Conservation (phyloP, 2,888 invertebrate genomes). For the Sinohyriopsis cumingii region DNA sequence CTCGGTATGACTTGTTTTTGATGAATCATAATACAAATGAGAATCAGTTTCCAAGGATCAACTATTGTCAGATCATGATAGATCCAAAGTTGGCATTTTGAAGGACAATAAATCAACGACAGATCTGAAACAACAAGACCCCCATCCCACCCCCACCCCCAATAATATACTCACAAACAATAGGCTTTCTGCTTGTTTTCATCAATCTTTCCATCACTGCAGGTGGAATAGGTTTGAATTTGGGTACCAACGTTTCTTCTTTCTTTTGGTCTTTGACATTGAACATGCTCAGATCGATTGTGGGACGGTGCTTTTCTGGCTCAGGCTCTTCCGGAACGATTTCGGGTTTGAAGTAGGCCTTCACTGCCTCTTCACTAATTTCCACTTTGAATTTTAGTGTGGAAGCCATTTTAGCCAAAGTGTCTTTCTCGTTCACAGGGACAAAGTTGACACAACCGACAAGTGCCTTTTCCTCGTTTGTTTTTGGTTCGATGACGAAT, state of each 20-base stretch:
- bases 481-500: constrained; percentile 63
- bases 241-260: constrained; percentile 38
- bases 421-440: constrained; percentile 42
- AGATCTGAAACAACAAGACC: neutral
- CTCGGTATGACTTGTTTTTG: too few species aligned
- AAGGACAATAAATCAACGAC: neutral
- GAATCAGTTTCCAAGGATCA: too few species aligned
- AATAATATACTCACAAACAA: constrained; percentile 37
- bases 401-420: constrained; percentile 35
- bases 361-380: constrained; percentile 53
- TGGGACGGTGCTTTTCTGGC: constrained; percentile 49
- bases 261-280: constrained; percentile 41
- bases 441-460: constrained; percentile 49
- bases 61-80: neutral
- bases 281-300: constrained; percentile 39
- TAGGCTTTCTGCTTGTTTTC: constrained; percentile 44
- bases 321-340: constrained; percentile 53
- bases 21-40: too few species aligned
- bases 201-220: constrained; percentile 49
- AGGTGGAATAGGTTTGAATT: constrained; percentile 47
- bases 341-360: constrained; percentile 57
- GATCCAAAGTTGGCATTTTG: neutral
- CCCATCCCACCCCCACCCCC: too few species aligned
- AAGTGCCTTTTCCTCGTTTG: constrained; percentile 48
- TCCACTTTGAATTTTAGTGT: constrained; percentile 55